Conservation (phyloP, 2,113 vertebrate species). For the Callipepla squamata region DNA sequence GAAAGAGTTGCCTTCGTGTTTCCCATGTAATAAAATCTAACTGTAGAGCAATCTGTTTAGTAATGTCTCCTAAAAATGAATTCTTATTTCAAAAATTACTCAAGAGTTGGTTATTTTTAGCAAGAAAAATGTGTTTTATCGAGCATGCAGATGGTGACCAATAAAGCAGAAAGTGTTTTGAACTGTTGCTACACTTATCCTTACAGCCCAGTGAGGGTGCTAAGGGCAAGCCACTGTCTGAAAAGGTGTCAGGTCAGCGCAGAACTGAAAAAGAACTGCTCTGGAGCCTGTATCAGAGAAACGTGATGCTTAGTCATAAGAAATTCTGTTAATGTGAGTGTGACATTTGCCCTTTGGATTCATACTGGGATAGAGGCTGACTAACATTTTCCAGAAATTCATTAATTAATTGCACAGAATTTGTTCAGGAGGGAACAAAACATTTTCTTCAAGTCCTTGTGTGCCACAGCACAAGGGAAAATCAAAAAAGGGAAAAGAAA, state of each 20-base stretch:
- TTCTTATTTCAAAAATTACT: background rate
- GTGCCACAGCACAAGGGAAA: background rate
- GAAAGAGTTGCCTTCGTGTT: background rate
- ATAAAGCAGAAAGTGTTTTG: background rate
- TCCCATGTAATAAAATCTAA: background rate
- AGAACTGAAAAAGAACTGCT: background rate
- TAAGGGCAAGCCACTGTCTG: background rate
- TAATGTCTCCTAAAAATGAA: background rate
- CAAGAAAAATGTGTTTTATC: background rate
- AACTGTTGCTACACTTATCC: background rate
- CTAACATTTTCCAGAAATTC: background rate
- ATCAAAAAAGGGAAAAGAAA: too few species aligned
- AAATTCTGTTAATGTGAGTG: background rate
- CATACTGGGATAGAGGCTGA: background rate
- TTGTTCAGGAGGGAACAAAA: background rate
- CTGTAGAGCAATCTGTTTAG: background rate
- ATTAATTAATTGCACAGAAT: background rate
- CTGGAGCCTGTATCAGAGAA: slow-evolving; percentile 6
- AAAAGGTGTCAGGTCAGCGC: background rate
- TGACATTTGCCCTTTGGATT: background rate
- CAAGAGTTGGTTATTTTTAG: background rate
- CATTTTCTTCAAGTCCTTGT: background rate
- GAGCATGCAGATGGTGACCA: background rate
- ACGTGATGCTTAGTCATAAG: background rate
- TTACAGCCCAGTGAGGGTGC: background rate